phyloP scores from a whole-genome alignment of 1,140 invertebrate species.

The Diprion similis region DNA sequence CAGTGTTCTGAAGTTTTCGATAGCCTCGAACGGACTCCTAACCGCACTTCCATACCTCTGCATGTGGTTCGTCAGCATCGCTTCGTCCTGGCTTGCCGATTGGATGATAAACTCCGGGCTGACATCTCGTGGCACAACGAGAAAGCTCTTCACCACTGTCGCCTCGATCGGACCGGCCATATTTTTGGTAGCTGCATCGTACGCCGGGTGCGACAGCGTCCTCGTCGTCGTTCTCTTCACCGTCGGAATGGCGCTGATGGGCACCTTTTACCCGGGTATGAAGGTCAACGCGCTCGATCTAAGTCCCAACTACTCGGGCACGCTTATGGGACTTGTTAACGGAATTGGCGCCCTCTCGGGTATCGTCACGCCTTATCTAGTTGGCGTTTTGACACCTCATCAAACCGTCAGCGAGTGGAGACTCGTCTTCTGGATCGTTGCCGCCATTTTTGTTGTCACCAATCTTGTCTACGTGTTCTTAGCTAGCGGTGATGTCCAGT shows the following conservation, averaged over 20 bases:
- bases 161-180: constrained; percentile 65
- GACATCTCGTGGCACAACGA: constrained; percentile 64
- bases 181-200: constrained; percentile 68
- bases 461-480: constrained; percentile 76
- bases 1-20: constrained; percentile 79
- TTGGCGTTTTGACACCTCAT: constrained; percentile 57
- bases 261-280: constrained; percentile 72
- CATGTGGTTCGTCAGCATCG: constrained; percentile 70
- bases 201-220: constrained; percentile 66
- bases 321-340: constrained; percentile 81
- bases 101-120: constrained; percentile 63
- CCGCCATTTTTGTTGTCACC: constrained; percentile 75
- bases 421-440: constrained; percentile 82
- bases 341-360: constrained; percentile 78
- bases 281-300: constrained; percentile 81
- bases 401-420: constrained; percentile 79
- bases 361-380: constrained; percentile 69
- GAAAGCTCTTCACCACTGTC: constrained; percentile 69
- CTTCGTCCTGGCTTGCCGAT: constrained; percentile 67
- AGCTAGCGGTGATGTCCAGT: constrained; percentile 76
- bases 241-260: constrained; percentile 74
- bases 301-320: constrained; percentile 79
- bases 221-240: constrained; percentile 73
- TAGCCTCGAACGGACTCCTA: constrained; percentile 69
- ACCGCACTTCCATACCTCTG: constrained; percentile 68